A percentile compares a stretch with the other conserved stretches of the same genome.
Evolutionary conservation across 2,888 invertebrate genomes (phyloP).

Genomic region (Druceiella hillmani): DNA sequence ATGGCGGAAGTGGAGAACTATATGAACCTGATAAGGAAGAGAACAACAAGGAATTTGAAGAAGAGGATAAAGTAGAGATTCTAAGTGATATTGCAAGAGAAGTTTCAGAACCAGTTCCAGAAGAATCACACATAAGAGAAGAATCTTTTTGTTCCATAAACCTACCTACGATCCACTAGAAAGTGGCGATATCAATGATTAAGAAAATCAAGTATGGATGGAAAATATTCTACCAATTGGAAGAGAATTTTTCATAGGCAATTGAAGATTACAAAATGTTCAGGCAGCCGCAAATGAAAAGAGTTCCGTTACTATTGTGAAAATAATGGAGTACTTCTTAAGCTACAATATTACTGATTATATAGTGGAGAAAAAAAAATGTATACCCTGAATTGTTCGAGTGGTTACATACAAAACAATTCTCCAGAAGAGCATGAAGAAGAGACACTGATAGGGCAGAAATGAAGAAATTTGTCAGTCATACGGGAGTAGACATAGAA

Average conservation of each 20-base stretch:
- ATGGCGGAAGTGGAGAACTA: too few relatives aligned
- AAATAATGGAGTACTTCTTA: too few relatives aligned
- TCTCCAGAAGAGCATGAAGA: conserved; percentile 6
- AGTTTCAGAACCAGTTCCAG: conserved; percentile 4
- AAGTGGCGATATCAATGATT: conserved; percentile 4
- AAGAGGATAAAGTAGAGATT: conserved; percentile 3
- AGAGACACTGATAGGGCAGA: conserved; percentile 7
- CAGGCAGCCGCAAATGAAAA: conserved; percentile 5
- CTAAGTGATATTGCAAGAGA: conserved; percentile 7
- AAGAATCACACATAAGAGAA: conserved; percentile 3
- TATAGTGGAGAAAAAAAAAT: conserved; percentile 10
- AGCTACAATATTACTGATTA: conserved; percentile 7
- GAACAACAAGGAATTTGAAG: too few relatives aligned
- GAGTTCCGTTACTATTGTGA: too few relatives aligned
- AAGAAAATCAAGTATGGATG: conserved; percentile 11
- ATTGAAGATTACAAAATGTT: conserved; percentile 10
- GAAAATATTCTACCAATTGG: conserved; percentile 15
- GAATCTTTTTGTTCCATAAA: not conserved
- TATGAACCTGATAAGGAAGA: too few relatives aligned
- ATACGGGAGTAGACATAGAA: not conserved
- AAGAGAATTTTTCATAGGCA: conserved; percentile 14
- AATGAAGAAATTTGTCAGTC: conserved; percentile 5
- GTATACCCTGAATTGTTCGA: conserved; percentile 9
- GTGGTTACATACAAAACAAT: conserved; percentile 7
- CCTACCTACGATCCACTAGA: conserved; percentile 1